Conservation (phyloP, 2,113 vertebrate species). For the Charadrius vociferus region DNA sequence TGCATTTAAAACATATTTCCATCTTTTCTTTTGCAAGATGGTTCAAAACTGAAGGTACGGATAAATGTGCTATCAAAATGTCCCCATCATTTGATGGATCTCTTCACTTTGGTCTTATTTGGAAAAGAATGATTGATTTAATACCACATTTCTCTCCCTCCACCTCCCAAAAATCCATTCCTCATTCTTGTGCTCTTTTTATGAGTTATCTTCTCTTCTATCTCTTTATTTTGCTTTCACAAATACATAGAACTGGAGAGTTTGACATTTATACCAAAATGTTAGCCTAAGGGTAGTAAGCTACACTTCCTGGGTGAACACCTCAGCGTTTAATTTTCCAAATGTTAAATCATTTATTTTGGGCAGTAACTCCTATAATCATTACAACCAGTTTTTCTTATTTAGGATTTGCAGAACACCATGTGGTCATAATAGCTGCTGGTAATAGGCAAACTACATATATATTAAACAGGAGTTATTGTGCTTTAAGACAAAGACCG, state of each 20-base stretch:
- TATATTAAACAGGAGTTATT: not conserved
- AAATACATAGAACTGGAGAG: not conserved
- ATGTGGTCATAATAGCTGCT: not conserved
- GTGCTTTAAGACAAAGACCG: not conserved
- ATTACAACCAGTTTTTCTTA: not conserved
- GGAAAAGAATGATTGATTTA: not conserved
- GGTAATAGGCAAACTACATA: not conserved
- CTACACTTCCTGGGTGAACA: not conserved
- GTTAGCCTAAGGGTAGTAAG: not conserved
- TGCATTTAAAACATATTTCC: not conserved
- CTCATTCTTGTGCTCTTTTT: not conserved
- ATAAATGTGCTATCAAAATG: not conserved
- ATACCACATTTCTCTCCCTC: rapidly evolving
- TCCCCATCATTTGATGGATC: not conserved
- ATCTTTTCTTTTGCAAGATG: not conserved
- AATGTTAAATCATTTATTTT: not conserved
- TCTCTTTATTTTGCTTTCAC: not conserved
- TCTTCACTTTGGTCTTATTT: not conserved
- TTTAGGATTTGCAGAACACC: not conserved
- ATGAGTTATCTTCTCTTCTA: not conserved
- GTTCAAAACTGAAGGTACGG: not conserved
- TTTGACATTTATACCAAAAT: slow-evolving; percentile 11
- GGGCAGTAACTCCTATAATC: not conserved
- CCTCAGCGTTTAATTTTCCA: slow-evolving; percentile 13
- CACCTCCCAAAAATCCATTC: not conserved